Evolutionary conservation across 2,888 invertebrate genomes (phyloP), one percentile per base, ranked within the genome.

Genomic region (Spodoptera littoralis): DNA sequence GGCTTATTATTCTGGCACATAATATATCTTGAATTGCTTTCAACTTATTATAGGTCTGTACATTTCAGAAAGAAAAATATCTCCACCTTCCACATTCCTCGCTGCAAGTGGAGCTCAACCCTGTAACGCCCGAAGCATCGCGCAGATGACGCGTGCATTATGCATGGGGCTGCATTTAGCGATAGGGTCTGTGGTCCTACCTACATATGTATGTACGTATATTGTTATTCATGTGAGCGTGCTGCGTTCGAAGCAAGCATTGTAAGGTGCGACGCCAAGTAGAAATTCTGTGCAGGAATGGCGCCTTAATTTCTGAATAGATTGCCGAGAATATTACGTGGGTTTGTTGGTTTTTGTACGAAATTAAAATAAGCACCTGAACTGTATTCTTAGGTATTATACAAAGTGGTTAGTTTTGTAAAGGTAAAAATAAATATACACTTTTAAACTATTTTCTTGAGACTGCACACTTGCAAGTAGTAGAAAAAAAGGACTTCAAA

Each of bases 61-160:
- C 36, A 5, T 6, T 36, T 1, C 36, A 36, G 8, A 36, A 36
- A 36, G 8, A 2, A 36, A 6, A 36, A 36, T 36, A 9, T 36
- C 36, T 36, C 36, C 8, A 47, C 12, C 11, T 24, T 47, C 30
- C 12, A 36, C 42, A 42, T 42, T 49, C 4, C 54, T 44, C 84
- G 82, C 83, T 80, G 3, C 3, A 55, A 82, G 55, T 65, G 13
- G 36, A 42, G 44, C 79, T 71, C 43, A 47, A 77, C 78, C 77
- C 64, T 57, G 62, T 60, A 81, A 61, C 77, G 87, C 88, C 85
- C 76, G 83, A 80, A 85, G 88, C 88, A 80, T 69, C 70, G 82
- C 82, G 81, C 84, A 89, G 91, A 90, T 92, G 92, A 90, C 91
- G 88, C 84, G 88, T 91, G 88, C 88, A 92, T 92, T 88, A 92